Evolutionary conservation across 2,888 invertebrate species (phyloP), one percentile per base, ranked within the genome.

Genomic region (Machimus rusticus): DNA sequence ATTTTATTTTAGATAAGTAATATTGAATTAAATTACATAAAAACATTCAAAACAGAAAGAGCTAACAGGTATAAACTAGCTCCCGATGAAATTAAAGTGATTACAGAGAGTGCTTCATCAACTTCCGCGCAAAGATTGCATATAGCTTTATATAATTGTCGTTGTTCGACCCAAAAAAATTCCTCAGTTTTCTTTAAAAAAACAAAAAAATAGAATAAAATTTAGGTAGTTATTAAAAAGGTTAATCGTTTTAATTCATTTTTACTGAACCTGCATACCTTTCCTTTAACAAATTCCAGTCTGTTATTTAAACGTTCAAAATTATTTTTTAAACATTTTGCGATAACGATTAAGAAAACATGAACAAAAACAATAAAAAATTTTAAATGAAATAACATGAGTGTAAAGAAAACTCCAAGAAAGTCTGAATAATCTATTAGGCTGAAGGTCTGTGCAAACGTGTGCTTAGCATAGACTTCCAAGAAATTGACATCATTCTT

Each of bases 71-170:
- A 51, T 1, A 51, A 19, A 51, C 19, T 51, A 51, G 0, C 6
- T 19, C n/a, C 51, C n/a, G 74, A 74, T 34, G 34, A 74, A 74
- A 34, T 31, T 88, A 94, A 92, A 14, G 94, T 93, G 77, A 94
- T 93, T 57, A 93, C 90, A 4, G 94, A 93, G 81, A 94, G 93
- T 55, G 93, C 93, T 79, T 92, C 91, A 89, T 94, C 94, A 89
- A 94, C 91, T 31, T 91, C 91, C 82, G 93, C 91, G n/a, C 94
- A 94, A 9, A 94, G 90, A 3, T 91, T 92, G 55, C 94, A 94
- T 74, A 94, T 90, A 84, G 92, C 93, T 74, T 94, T 93, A 89
- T 94, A 94, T 89, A 94, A 93, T 87, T 92, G 92, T 85, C 94
- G 92, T 9, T 93, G 91, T 87, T 93, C 93, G 39, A 93, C 92